These are phyloP conservation scores for Schizopygopsis pylzovi DNA, from an alignment of 2,797 vertebrate species.

Conservation along the genomic window DNA sequence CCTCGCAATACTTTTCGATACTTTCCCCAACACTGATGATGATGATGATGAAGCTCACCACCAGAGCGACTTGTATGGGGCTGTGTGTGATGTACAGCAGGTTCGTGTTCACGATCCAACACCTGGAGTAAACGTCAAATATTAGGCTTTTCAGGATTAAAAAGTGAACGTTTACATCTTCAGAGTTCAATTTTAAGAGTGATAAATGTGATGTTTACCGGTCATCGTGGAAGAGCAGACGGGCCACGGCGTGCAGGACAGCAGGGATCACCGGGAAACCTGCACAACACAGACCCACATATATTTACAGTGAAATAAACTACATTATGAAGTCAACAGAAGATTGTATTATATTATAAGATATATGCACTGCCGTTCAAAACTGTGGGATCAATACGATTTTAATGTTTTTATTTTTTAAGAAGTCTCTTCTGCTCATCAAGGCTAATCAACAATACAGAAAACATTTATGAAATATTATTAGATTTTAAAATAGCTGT, in stretches of 20 bases:
- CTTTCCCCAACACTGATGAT: not conserved
- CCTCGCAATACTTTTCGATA: too few species aligned
- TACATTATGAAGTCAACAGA: not conserved
- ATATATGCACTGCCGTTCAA: too few species aligned
- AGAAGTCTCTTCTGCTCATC: too few species aligned
- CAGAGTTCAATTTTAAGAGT: not conserved
- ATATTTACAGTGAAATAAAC: not conserved
- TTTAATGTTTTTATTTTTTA: too few species aligned
- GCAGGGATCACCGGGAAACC: conserved; percentile 81
- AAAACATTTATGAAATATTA: too few species aligned
- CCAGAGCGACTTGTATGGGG: conserved; percentile 78
- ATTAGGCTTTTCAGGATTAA: not conserved
- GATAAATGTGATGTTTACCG: conserved; percentile 66
- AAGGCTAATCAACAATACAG: too few species aligned
- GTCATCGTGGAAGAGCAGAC: conserved; percentile 76
- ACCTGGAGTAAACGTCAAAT: conserved; percentile 65
- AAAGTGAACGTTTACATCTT: not conserved
- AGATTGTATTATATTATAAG: too few species aligned
- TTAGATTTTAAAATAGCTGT: too few species aligned
- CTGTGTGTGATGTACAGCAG: conserved; percentile 80
- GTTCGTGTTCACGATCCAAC: conserved; percentile 75
- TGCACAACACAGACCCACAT: conserved; percentile 45
- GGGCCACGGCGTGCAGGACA: conserved; percentile 74
- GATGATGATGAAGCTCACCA: conserved; percentile 70
- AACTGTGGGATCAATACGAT: too few species aligned